Evolutionary conservation across 2,888 invertebrate genomes (phyloP).

Genomic region (Latrodectus hesperus): DNA sequence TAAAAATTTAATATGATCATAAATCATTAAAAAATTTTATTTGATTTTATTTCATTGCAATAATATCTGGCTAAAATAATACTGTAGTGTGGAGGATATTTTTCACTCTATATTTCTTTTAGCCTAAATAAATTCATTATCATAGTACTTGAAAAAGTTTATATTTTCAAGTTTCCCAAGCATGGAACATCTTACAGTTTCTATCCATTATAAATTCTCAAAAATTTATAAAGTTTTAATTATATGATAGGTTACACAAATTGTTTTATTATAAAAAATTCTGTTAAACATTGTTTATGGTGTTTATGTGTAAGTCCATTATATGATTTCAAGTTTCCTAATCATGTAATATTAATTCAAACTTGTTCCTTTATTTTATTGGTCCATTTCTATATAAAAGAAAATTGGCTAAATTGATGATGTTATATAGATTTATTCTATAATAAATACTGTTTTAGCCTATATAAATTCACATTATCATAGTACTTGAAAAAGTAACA

Average conservation of each 20-base stretch:
- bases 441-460: slow-evolving; percentile 5
- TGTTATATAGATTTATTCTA: neutral
- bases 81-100: too few species aligned
- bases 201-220: too few species aligned
- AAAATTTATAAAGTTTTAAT: too few species aligned
- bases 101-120: neutral
- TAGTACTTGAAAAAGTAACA: slow-evolving; percentile 36
- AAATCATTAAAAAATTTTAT: too few species aligned
- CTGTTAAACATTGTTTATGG: neutral
- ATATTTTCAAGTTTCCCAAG: slow-evolving; percentile 47
- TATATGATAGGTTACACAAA: too few species aligned
- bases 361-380: too few species aligned
- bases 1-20: too few species aligned
- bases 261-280: too few species aligned
- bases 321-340: neutral
- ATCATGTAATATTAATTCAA: neutral
- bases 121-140: slow-evolving; percentile 44
- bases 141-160: slow-evolving; percentile 35
- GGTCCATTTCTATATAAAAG: neutral
- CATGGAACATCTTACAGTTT: neutral
- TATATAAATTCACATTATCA: slow-evolving; percentile 44
- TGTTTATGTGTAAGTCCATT: neutral
- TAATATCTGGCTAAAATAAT: too few species aligned
- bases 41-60: too few species aligned
- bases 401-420: neutral